phyloP scores from a whole-genome alignment of 2,797 vertebrate species.

The Centroberyx gerrardi region DNA sequence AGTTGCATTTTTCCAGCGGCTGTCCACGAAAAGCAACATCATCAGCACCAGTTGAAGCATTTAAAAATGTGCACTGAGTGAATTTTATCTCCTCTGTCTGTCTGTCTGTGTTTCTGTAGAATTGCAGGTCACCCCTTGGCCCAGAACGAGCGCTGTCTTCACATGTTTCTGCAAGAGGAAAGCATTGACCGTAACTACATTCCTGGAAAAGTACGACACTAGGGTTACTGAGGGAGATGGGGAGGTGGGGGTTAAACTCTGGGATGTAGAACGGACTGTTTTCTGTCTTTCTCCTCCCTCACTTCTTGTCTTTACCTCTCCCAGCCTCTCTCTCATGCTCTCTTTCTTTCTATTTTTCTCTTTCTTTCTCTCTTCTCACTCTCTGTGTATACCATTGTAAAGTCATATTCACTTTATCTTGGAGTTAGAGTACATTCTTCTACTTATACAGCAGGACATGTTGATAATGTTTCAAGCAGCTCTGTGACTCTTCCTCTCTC shows the following conservation, averaged over 20 bases:
- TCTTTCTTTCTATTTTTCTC: constrained; percentile 20
- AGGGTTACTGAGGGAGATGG: constrained; percentile 78
- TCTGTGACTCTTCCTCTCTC: constrained; percentile 38
- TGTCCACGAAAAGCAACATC: background rate
- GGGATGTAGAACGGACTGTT: constrained; percentile 44
- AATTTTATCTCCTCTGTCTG: constrained; percentile 12
- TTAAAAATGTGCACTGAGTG: constrained; percentile 16
- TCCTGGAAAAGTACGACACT: constrained; percentile 99
- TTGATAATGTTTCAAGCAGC: constrained; percentile 35
- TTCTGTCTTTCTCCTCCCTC: constrained; percentile 55
- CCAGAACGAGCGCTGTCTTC: constrained; percentile 99
- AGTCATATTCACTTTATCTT: constrained; percentile 45
- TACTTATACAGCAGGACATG: constrained; percentile 40
- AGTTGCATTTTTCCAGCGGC: constrained; percentile 6
- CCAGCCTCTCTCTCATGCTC: constrained; percentile 64
- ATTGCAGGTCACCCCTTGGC: constrained; percentile 99
- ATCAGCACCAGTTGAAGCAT: too few species aligned
- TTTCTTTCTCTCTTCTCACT: background rate
- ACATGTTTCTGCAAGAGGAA: constrained; percentile 99
- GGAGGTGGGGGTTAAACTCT: constrained; percentile 48
- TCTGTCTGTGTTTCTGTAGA: constrained; percentile 79
- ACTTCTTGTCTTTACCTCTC: constrained; percentile 38
- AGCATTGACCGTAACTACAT: constrained; percentile 95
- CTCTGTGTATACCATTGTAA: constrained; percentile 48
- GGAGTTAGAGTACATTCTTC: constrained; percentile 36